A percentile compares a stretch with the other conserved stretches of the same genome.
phyloP scores from a whole-genome alignment of 2,797 vertebrate species.

The Clarias fuscus region DNA sequence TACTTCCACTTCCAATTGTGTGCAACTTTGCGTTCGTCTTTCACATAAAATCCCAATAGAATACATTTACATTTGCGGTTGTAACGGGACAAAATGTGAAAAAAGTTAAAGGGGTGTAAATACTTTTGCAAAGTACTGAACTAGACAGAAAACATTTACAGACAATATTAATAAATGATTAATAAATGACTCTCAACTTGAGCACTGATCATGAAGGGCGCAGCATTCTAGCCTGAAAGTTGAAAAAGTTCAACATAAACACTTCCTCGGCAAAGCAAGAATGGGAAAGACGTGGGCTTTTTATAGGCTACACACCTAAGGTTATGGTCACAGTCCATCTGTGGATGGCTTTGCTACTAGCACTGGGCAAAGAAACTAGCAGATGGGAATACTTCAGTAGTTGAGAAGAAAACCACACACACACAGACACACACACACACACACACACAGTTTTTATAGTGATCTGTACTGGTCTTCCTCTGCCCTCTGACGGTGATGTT shows the following conservation, averaged over 20 bases:
- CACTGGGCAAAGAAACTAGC: not conserved
- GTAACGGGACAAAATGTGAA: too few relatives aligned
- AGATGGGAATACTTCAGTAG: not conserved
- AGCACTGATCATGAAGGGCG: not conserved
- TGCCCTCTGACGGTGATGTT: slow-evolving; percentile 55
- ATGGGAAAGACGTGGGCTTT: not conserved
- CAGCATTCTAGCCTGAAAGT: not conserved
- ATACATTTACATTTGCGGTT: too few relatives aligned
- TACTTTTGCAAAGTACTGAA: too few relatives aligned
- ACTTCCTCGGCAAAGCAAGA: not conserved
- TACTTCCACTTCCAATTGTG: too few relatives aligned
- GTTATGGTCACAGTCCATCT: not conserved
- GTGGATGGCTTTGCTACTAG: not conserved
- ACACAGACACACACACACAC: too few relatives aligned
- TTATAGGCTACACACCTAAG: not conserved
- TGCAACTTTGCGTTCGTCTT: too few relatives aligned
- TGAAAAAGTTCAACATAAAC: not conserved
- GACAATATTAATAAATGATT: not conserved
- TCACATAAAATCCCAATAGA: too few relatives aligned
- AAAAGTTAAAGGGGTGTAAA: too few relatives aligned
- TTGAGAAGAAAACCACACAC: not conserved
- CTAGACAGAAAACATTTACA: not conserved
- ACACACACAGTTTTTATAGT: too few relatives aligned
- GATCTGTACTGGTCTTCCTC: slow-evolving; percentile 38
- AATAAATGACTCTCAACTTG: not conserved